Evolutionary conservation across 2,113 vertebrate species (phyloP).

Genomic region (Struthio camelus): DNA sequence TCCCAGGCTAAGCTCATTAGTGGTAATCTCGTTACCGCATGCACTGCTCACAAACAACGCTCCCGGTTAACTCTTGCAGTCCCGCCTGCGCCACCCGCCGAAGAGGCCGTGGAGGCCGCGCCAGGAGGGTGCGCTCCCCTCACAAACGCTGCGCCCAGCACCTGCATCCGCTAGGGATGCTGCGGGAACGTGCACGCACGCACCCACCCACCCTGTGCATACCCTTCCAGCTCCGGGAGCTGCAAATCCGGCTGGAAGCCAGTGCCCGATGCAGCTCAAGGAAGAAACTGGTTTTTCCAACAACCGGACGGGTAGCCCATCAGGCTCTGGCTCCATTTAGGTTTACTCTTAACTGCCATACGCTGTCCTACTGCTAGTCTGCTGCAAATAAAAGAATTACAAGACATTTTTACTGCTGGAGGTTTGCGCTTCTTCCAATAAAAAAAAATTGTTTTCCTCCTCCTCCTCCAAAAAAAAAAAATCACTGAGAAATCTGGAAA

Average conservation of each 20-base stretch:
- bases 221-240: accelerated
- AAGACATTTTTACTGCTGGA: background rate
- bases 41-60: background rate
- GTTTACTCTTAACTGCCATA: background rate
- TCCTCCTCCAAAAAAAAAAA: background rate
- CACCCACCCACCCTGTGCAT: too few relatives aligned
- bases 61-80: slow-evolving; percentile 29
- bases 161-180: too few relatives aligned
- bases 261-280: background rate
- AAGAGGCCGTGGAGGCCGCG: too few relatives aligned
- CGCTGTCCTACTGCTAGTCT: background rate
- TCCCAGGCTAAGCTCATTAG: slow-evolving; percentile 56
- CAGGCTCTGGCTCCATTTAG: background rate
- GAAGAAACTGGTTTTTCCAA: background rate
- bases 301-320: too few relatives aligned
- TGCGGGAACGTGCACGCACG: background rate
- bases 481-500: background rate
- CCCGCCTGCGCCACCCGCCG: too few relatives aligned
- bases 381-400: background rate
- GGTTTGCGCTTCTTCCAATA: background rate
- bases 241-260: background rate
- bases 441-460: background rate
- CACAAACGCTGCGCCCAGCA: too few relatives aligned
- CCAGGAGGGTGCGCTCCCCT: too few relatives aligned
- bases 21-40: slow-evolving; percentile 58